Conservation (phyloP, 2,113 vertebrate genomes). For the Morone chrysops region DNA sequence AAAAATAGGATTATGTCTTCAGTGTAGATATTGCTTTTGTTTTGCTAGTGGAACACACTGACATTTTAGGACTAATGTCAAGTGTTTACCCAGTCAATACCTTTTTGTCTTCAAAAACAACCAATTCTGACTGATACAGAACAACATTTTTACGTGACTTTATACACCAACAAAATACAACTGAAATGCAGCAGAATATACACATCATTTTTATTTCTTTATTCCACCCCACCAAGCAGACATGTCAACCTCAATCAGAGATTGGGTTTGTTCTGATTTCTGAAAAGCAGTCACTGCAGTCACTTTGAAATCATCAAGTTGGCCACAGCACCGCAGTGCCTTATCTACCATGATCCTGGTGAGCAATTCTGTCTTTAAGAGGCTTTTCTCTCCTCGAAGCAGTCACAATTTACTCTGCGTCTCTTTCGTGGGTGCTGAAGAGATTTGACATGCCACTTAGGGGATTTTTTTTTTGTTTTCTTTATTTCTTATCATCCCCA, state of each 20-base stretch:
- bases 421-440: constrained; percentile 45
- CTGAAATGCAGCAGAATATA: constrained; percentile 23
- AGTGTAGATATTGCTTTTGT: constrained; percentile 21
- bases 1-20: constrained; percentile 50
- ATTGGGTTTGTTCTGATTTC: constrained; percentile 60
- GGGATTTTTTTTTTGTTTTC: constrained; percentile 23
- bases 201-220: constrained; percentile 33
- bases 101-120: constrained; percentile 2
- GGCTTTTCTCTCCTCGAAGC: constrained; percentile 68
- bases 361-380: constrained; percentile 70
- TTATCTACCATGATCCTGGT: constrained; percentile 70
- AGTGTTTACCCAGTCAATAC: constrained; percentile 14
- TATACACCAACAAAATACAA: neutral
- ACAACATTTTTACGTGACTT: constrained; percentile 1
- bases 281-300: constrained; percentile 59
- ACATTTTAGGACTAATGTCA: constrained; percentile 39
- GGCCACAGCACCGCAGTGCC: constrained; percentile 32
- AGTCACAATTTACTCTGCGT: constrained; percentile 56
- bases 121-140: neutral
- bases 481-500: constrained; percentile 14
- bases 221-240: constrained; percentile 34
- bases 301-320: constrained; percentile 69
- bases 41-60: constrained; percentile 26
- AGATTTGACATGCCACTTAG: constrained; percentile 68
- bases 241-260: constrained; percentile 63